Conservation (phyloP, 1,140 invertebrate genomes). For the Hyposmocoma kahamanoa region DNA sequence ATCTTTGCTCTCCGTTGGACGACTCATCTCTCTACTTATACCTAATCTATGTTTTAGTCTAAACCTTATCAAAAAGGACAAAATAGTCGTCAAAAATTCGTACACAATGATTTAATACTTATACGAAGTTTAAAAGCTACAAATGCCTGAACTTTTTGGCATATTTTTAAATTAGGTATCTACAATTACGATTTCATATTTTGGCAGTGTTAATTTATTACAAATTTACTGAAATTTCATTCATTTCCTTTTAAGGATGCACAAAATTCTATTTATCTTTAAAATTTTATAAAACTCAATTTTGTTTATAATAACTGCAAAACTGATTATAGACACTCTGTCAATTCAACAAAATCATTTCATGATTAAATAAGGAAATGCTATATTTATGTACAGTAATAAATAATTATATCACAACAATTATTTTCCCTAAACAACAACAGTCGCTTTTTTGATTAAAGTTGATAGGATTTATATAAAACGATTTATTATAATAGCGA, state of each 20-base stretch:
- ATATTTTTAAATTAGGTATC: slow-evolving; percentile 18
- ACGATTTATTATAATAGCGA: slow-evolving; percentile 40
- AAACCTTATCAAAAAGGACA: slow-evolving; percentile 42
- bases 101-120: slow-evolving; percentile 45
- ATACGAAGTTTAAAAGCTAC: slow-evolving; percentile 25
- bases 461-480: slow-evolving; percentile 20
- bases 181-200: slow-evolving; percentile 32
- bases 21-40: slow-evolving; percentile 13
- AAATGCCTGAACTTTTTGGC: slow-evolving; percentile 22
- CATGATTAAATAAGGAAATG: slow-evolving; percentile 38
- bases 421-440: slow-evolving; percentile 50
- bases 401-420: slow-evolving; percentile 64
- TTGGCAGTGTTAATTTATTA: slow-evolving; percentile 65
- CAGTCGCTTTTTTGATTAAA: slow-evolving; percentile 66
- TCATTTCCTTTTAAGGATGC: no score
- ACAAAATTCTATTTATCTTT: no score
- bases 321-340: no score
- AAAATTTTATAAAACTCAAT: no score
- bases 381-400: slow-evolving; percentile 53
- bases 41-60: slow-evolving; percentile 7
- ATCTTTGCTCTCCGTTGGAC: slow-evolving; percentile 23
- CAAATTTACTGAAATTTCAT: not conserved
- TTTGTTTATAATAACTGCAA: no score
- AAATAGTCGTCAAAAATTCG: slow-evolving; percentile 67
- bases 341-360: slow-evolving; percentile 39